Percentiles rank a stretch among this genome's conserved stretches.
phyloP scores from a whole-genome alignment of 2,113 vertebrate genomes.

The Mirounga angustirostris region DNA sequence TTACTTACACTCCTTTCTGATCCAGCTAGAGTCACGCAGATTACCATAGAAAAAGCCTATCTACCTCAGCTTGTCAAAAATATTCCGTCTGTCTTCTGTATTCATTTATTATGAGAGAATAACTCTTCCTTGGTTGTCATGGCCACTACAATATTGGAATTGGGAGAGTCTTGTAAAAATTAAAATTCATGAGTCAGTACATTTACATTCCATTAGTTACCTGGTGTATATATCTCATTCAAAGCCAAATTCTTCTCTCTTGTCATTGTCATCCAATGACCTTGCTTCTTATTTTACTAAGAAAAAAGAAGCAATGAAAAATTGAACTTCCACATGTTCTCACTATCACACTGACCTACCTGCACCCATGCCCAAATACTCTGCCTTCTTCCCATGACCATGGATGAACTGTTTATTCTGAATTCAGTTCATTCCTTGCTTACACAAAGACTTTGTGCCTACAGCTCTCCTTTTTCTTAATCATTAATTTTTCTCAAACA shows the following conservation, averaged over 20 bases:
- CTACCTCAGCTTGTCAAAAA: not conserved
- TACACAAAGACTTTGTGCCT: not conserved
- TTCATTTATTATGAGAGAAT: not conserved
- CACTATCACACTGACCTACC: too few species aligned
- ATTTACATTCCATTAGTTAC: not conserved
- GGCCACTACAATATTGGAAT: not conserved
- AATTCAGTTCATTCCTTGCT: not conserved
- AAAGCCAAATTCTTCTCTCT: not conserved
- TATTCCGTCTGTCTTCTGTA: not conserved
- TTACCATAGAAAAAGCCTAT: not conserved
- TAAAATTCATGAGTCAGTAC: constrained; percentile 46
- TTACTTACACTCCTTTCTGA: not conserved
- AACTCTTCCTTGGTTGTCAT: not conserved
- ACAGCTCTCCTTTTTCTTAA: not conserved
- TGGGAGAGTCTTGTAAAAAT: constrained; percentile 19
- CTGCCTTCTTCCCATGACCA: not conserved
- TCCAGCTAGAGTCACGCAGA: not conserved
- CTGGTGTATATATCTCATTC: not conserved
- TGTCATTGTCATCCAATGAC: not conserved
- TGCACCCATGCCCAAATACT: not conserved
- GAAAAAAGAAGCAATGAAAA: not conserved
- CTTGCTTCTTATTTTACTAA: not conserved
- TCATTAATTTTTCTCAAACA: not conserved
- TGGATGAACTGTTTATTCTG: not conserved
- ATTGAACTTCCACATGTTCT: not conserved